These are phyloP conservation scores for Lepidurus packardi DNA, from an alignment of 1,140 invertebrate species.

Conservation along the genomic window DNA sequence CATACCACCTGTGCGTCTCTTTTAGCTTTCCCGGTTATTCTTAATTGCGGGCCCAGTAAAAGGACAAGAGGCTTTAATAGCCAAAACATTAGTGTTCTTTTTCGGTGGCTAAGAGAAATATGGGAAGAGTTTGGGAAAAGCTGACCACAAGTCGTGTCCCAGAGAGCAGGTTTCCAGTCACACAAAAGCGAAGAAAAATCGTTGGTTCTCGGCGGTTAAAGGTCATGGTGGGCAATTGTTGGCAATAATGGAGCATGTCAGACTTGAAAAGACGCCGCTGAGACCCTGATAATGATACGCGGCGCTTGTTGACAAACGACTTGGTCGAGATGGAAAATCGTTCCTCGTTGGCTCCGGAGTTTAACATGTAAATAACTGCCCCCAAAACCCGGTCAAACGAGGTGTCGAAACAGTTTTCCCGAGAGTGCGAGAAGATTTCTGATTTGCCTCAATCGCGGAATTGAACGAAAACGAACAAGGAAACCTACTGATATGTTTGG, in stretches of 20 bases:
- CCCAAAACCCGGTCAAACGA: no score
- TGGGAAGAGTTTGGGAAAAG: neutral
- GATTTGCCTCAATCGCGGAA: neutral
- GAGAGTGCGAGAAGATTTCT: neutral
- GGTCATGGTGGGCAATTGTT: neutral
- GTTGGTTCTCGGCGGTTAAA: neutral
- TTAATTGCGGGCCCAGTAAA: neutral
- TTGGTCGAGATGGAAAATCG: neutral
- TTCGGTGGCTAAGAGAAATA: neutral
- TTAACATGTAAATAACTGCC: no score
- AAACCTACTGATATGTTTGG: neutral
- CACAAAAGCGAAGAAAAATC: neutral
- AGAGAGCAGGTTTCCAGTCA: neutral
- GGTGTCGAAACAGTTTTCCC: neutral
- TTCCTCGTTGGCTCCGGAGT: no score
- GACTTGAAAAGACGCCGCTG: conserved; percentile 14
- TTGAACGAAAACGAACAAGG: neutral
- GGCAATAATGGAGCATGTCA: conserved; percentile 8
- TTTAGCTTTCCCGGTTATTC: neutral
- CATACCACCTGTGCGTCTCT: neutral
- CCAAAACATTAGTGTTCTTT: neutral
- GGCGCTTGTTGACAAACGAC: conserved; percentile 6
- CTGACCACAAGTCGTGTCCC: neutral
- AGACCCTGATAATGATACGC: conserved; percentile 15
- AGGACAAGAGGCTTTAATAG: neutral